Conservation (phyloP, 2,888 invertebrate genomes). For the Apamea sordens region DNA sequence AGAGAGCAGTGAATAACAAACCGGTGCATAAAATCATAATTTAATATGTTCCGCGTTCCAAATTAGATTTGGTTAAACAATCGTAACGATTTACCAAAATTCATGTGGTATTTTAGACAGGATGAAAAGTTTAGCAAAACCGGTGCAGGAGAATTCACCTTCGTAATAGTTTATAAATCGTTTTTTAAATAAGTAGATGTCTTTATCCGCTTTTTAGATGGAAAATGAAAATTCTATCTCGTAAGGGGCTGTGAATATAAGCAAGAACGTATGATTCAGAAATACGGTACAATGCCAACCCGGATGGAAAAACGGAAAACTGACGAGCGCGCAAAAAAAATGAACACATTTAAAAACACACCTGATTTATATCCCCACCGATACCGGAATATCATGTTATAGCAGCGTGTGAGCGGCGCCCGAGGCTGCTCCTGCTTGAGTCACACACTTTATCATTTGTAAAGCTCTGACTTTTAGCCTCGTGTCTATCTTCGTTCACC, state of each 20-base stretch:
- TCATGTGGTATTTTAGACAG: neutral
- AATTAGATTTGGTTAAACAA: constrained; percentile 46
- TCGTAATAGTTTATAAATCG: constrained; percentile 6
- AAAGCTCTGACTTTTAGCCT: constrained; percentile 10
- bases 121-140: constrained; percentile 8
- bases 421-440: neutral
- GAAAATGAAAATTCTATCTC: neutral
- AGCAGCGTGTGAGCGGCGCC: neutral
- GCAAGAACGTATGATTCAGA: neutral
- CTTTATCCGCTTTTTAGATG: neutral
- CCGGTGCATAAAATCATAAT: constrained; percentile 58
- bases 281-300: neutral
- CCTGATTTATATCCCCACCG: constrained; percentile 17
- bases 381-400: neutral
- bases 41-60: constrained; percentile 49
- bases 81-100: constrained; percentile 26
- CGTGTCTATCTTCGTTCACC: constrained; percentile 9
- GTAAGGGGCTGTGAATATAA: neutral
- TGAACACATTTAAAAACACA: constrained; percentile 38
- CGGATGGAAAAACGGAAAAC: constrained; percentile 11
- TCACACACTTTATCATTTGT: constrained; percentile 7
- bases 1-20: constrained; percentile 57
- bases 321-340: constrained; percentile 2
- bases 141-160: neutral
- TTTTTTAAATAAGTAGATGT: constrained; percentile 6